A percentile compares a stretch with the other conserved stretches of the same genome.
Conservation (phyloP, 1,140 invertebrate genomes). For the Zaprionus lachaisei region DNA sequence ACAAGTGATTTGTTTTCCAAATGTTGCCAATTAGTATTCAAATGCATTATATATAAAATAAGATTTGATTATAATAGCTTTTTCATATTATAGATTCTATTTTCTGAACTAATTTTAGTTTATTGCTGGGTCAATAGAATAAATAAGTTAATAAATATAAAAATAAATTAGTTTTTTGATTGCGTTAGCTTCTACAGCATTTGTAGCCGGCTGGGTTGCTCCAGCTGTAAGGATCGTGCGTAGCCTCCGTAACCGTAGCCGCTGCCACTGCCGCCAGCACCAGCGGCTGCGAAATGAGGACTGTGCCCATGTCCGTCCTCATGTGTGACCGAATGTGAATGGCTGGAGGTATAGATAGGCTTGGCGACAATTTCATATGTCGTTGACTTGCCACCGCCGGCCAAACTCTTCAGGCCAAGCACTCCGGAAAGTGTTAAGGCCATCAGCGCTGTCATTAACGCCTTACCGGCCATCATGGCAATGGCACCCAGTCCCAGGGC, state of each 20-base stretch:
- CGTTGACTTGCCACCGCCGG: constrained; percentile 89
- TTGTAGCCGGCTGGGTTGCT: constrained; percentile 66
- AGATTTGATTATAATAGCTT: too few relatives aligned
- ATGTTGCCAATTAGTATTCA: too few relatives aligned
- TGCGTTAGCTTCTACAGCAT: constrained; percentile 13
- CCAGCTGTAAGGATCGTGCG: constrained; percentile 78
- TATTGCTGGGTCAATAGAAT: constrained; percentile 20
- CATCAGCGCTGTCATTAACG: constrained; percentile 92
- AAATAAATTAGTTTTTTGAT: constrained; percentile 7
- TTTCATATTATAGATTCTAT: background rate
- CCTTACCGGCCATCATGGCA: constrained; percentile 92
- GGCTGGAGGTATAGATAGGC: constrained; percentile 90
- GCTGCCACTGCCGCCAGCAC: constrained; percentile 86
- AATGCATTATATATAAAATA: too few relatives aligned
- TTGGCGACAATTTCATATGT: constrained; percentile 94
- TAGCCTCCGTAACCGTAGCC: constrained; percentile 86
- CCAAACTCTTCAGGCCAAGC: constrained; percentile 90
- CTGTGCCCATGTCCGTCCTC: constrained; percentile 86
- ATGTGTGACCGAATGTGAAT: constrained; percentile 89
- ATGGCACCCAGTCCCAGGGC: constrained; percentile 91
- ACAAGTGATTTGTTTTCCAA: too few relatives aligned
- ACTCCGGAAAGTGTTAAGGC: constrained; percentile 91
- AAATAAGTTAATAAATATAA: constrained; percentile 55
- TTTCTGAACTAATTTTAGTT: background rate
- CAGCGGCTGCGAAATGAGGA: constrained; percentile 86